Conservation (phyloP, 2,888 invertebrate genomes). For the Ochropleura leucogaster region DNA sequence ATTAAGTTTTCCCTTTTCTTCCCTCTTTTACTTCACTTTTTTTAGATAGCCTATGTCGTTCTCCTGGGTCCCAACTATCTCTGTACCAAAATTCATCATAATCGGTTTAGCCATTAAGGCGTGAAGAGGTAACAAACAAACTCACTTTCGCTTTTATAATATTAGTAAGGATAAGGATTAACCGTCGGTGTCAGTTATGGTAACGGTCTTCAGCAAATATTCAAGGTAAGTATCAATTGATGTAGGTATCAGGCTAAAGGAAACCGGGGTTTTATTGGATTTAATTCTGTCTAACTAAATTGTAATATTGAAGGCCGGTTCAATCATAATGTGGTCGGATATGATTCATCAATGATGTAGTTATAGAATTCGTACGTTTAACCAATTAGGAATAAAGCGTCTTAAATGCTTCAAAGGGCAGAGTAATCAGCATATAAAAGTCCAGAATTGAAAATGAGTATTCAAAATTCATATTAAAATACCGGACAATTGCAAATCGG, state of each 20-base stretch:
- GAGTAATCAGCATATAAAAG: neutral
- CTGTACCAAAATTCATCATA: too few relatives aligned
- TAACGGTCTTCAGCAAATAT: neutral
- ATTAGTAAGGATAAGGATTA: too few relatives aligned
- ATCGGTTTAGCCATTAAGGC: too few relatives aligned
- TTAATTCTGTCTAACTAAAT: neutral
- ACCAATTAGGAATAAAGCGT: neutral
- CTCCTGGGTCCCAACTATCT: too few relatives aligned
- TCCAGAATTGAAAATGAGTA: neutral
- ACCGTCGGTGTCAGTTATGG: neutral
- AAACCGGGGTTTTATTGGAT: neutral
- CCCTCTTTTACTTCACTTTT: too few relatives aligned
- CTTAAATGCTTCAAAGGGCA: neutral
- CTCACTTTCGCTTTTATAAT: too few relatives aligned
- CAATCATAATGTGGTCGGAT: neutral
- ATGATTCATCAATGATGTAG: neutral
- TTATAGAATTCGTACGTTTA: neutral
- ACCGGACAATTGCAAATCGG: too few relatives aligned
- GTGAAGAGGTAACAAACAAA: too few relatives aligned
- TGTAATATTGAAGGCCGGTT: neutral
- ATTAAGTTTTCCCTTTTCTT: too few relatives aligned
- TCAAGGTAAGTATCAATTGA: neutral
- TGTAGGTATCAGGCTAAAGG: neutral
- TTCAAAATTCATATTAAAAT: conserved; percentile 4
- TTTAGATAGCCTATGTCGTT: too few relatives aligned